Base-by-base conservation (phyloP, 2,113 vertebrate species). In the Tichodroma muraria region DNA sequence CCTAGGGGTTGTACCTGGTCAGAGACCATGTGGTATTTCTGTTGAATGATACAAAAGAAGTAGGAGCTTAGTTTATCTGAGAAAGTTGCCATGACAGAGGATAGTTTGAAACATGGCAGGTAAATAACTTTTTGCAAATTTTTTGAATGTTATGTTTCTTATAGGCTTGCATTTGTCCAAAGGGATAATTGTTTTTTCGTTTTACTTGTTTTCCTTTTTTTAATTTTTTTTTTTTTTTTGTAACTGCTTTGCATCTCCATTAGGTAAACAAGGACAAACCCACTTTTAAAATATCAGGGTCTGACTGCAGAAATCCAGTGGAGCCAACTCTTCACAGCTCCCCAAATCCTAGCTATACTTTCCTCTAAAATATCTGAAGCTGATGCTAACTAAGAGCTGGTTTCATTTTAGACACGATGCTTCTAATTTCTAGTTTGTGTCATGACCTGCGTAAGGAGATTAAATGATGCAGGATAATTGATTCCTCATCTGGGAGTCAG, bases 371-470 rank as follows among this genome's bases (percentile, higher is more conserved):
- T 64, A 24, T 54, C 9, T 52, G 61, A 89, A 57, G 38, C 64
- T 95, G 78, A 42, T 89, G 42, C 57, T 80, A 86, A 40, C 80
- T 92, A 81, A 68, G 52, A 77, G 60, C 45, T 70, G 52, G 38
- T 90, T 76, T 89, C 38, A n/a, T 82, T 47, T 63, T 87, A 80
- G 65, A 66, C 49, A 47, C 0, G 53, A 47, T 45, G 77, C 54
- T 88, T 89, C 87, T 89, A 49, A 78, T 91, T 97, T 96, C 68
- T 94, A 57, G 40, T 89, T 89, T 89, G 73, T 92, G 87, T 88
- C 76, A 47, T 83, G 80, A 92, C 88, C 71, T 96, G 94, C 75
- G 92, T 97, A 97, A 96, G 87, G 83, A 96, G 94, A 97, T 96
- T 94, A 95, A 95, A 91, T 71, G 91, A 82, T 22, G 25, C 79